Percentiles rank a stretch among this genome's conserved stretches.
phyloP scores from a whole-genome alignment of 2,888 invertebrate species.

The Cheiracanthium punctorium region DNA sequence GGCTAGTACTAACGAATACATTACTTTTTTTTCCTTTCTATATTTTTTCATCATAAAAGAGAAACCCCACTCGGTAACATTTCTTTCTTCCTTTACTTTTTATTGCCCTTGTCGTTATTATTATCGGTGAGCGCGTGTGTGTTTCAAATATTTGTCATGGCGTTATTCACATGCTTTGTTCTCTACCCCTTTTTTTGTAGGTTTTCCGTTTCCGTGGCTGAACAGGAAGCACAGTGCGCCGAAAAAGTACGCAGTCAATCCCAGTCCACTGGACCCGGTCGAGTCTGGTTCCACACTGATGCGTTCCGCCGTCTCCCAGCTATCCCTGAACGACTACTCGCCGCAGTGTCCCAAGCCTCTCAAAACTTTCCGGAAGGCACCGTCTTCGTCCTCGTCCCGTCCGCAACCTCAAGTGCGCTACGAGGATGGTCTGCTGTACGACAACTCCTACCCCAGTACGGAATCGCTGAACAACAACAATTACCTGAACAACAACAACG shows the following conservation, averaged over 20 bases:
- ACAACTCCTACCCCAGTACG: slow-evolving; percentile 29
- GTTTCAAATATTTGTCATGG: slow-evolving; percentile 59
- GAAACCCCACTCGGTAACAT: slow-evolving; percentile 50
- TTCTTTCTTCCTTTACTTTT: slow-evolving; percentile 34
- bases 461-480: slow-evolving; percentile 52
- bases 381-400: slow-evolving; percentile 1
- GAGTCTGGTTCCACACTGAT: slow-evolving; percentile 43
- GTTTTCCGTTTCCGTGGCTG: slow-evolving; percentile 70
- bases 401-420: slow-evolving; percentile 20
- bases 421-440: slow-evolving; percentile 28
- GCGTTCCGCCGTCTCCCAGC: slow-evolving; percentile 54
- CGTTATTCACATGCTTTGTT: slow-evolving; percentile 57
- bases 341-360: slow-evolving; percentile 55
- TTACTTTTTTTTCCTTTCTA: no score
- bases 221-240: slow-evolving; percentile 67
- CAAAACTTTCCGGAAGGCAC: slow-evolving; percentile 49
- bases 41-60: slow-evolving; percentile 29
- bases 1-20: slow-evolving; percentile 40
- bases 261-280: slow-evolving; percentile 27
- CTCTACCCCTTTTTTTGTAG: slow-evolving; percentile 41
- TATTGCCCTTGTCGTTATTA: slow-evolving; percentile 27
- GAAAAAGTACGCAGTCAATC: slow-evolving; percentile 63
- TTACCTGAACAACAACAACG: slow-evolving; percentile 48
- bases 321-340: slow-evolving; percentile 52
- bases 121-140: slow-evolving; percentile 38